Evolutionary conservation across 2,888 invertebrate species (phyloP).

Genomic region (Drosophila prostipennis): DNA sequence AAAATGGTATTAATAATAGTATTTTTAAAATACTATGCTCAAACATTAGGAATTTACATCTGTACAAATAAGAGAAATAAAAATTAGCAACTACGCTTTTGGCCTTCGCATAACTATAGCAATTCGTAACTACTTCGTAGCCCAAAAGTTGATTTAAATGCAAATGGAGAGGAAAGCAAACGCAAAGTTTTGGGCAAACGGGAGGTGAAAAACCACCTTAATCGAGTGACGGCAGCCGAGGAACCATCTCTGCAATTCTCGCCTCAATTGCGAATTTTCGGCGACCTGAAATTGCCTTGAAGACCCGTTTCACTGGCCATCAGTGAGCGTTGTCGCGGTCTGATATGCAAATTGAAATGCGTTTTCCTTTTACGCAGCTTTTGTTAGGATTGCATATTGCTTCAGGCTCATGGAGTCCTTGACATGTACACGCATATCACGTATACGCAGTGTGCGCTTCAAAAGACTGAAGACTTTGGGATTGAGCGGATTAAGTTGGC

Average conservation of each 20-base stretch:
- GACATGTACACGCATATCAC: constrained; percentile 10
- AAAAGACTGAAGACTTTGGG: not conserved
- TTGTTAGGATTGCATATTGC: constrained; percentile 1
- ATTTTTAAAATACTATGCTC: not conserved
- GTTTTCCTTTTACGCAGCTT: constrained; percentile 35
- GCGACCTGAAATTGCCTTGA: constrained; percentile 32
- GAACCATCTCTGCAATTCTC: constrained; percentile 26
- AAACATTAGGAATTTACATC: not conserved
- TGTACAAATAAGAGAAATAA: not conserved
- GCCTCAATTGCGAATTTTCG: constrained; percentile 33
- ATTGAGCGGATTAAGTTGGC: constrained; percentile 5
- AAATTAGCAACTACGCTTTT: not conserved
- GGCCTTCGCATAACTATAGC: constrained; percentile 11
- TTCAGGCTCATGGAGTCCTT: constrained; percentile 2
- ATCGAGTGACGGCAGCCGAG: constrained; percentile 30
- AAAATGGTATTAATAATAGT: not conserved
- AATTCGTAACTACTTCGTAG: constrained; percentile 8
- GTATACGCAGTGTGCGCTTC: constrained; percentile 4
- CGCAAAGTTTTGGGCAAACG: not conserved
- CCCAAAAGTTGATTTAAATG: constrained; percentile 65
- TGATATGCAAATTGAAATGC: constrained; percentile 75
- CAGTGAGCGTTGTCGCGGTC: constrained; percentile 21
- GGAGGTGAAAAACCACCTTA: constrained; percentile 6
- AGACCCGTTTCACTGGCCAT: constrained; percentile 37
- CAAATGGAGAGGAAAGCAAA: constrained; percentile 51